Conservation (phyloP, 2,113 vertebrate species). For the cattle (Bos taurus) region ARS-UCD2.0 NC_037333.1:79742001-79742500, state of each 20-base stretch:
- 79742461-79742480: neutral
- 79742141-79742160: neutral
- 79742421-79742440: neutral
- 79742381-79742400: neutral
- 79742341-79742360: neutral
- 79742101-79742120: neutral
- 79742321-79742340: fast-evolving
- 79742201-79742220: neutral
- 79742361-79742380: neutral
- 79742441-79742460: neutral
- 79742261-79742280: neutral
- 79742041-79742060: neutral
- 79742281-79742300: neutral
- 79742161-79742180: neutral
- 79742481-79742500: neutral
- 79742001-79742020: neutral
- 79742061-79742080: neutral
- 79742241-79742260: neutral
- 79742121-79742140: neutral
- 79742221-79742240: neutral
- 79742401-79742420: neutral
- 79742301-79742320: neutral
- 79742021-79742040: neutral
- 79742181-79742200: neutral
- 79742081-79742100: neutral